Evolutionary conservation across 1,140 invertebrate genomes (phyloP), one percentile per base, ranked within the genome.

Genomic region (Brachionus rubens): DNA sequence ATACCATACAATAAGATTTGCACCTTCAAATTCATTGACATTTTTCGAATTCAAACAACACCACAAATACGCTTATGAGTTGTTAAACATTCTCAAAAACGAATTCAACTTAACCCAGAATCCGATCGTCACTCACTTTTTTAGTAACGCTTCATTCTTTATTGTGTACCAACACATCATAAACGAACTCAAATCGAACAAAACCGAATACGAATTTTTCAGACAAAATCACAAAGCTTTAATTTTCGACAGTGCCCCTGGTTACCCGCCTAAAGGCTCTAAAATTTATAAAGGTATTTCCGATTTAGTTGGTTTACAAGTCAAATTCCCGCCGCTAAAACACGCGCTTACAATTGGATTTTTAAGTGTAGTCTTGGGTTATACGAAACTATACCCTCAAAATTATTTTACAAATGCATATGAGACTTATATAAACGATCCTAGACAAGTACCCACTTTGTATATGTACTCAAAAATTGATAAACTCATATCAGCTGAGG

Each of bases 111-210:
- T 65, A 21, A 36, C 26, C 2, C 2, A 48, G 4, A 72, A 72
- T 33, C 43, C 43, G 16, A n/a, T 72, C 6, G 28, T 30, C 10
- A 72, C 50, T 1, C 68, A 72, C 41, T 50, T 48, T 28, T 72
- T 72, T 24, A 72, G 68, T 14, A 72, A 72, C 41, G 68, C 68
- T 40, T 50, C 19, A 4, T 48, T 19, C n/a, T 72, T 72, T 30
- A 30, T 72, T 14, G 14, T 72, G 3, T 72, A 72, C 12, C 68
- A 72, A 28, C 68, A 72, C n/a, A 48, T 72, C 10, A 72, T 72
- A 19, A 48, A 54, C 10, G 68, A 72, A 21, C 48, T 54, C 10
- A 30, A 54, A 48, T n/a, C 12, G 19, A 12, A 12, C 12, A 14
- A 28, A 33, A 50, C 28, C 24, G 28, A 72, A 54, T 72, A 50